phyloP scores from a whole-genome alignment of 2,113 vertebrate genomes.

The Coptodon rendalli region DNA sequence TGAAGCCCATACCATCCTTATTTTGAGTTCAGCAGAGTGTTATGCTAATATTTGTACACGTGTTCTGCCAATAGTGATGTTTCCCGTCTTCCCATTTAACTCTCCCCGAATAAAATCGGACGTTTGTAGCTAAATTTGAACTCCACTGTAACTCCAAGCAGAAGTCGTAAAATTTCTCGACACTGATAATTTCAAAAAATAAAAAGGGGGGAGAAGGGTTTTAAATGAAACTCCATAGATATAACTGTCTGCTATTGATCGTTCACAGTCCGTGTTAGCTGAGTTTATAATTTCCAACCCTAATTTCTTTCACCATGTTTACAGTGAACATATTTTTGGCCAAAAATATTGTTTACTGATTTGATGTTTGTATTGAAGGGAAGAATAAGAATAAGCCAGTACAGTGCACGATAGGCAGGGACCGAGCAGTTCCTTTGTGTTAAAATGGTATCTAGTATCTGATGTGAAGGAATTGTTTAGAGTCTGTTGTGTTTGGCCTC shows the following conservation, averaged over 20 bases:
- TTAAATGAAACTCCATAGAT: neutral
- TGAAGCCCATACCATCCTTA: constrained; percentile 52
- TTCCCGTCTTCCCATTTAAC: constrained; percentile 37
- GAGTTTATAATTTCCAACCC: neutral
- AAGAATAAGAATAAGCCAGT: neutral
- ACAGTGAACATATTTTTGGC: neutral
- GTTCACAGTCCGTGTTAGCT: neutral
- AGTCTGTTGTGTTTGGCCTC: constrained; percentile 19
- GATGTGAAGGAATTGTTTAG: constrained; percentile 37
- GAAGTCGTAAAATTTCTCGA: neutral
- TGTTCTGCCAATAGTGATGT: constrained; percentile 37
- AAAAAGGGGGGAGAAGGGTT: neutral
- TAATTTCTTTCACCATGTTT: neutral
- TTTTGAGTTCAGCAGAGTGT: constrained; percentile 59
- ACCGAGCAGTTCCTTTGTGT: neutral
- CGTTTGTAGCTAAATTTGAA: neutral
- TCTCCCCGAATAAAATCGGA: constrained; percentile 3
- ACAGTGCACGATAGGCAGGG: neutral
- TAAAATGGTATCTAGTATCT: constrained; percentile 21
- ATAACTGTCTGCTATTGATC: neutral
- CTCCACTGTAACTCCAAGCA: neutral
- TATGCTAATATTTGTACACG: constrained; percentile 54
- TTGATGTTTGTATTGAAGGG: neutral
- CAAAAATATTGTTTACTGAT: neutral
- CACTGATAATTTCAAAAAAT: neutral